Percentiles rank a stretch among this genome's conserved stretches.
phyloP scores from a whole-genome alignment of 1,140 invertebrate species.

The Proales similis region DNA sequence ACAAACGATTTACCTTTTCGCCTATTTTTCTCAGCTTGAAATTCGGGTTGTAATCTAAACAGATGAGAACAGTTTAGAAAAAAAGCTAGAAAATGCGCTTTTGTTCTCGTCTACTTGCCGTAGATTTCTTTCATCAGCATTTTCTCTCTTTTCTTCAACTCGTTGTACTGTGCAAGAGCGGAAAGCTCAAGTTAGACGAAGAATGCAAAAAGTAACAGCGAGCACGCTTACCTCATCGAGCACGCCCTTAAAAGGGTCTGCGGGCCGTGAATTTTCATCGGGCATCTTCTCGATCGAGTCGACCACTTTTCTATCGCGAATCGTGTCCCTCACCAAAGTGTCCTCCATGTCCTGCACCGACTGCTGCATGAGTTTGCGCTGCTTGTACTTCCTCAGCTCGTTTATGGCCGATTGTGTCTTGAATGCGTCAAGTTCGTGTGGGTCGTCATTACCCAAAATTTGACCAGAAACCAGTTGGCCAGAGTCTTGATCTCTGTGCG shows the following conservation, averaged over 20 bases:
- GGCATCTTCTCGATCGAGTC: background rate
- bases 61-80: background rate
- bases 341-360: slow-evolving; percentile 29
- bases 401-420: slow-evolving; percentile 17
- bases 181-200: background rate
- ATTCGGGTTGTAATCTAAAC: slow-evolving; percentile 32
- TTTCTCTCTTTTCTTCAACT: slow-evolving; percentile 36
- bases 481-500: background rate
- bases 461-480: slow-evolving; percentile 1
- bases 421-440: background rate
- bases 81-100: background rate
- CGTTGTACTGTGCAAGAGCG: background rate
- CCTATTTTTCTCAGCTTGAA: slow-evolving; percentile 2
- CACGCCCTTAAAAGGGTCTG: slow-evolving; percentile 15
- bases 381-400: slow-evolving; percentile 25
- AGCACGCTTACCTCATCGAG: slow-evolving; percentile 3
- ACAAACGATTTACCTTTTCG: slow-evolving; percentile 15
- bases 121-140: slow-evolving; percentile 24
- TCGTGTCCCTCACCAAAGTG: slow-evolving; percentile 22
- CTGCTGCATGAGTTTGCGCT: slow-evolving; percentile 22
- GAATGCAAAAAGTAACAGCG: background rate
- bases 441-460: background rate
- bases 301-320: slow-evolving; percentile 25
- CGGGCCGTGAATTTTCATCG: background rate
- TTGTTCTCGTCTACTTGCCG: slow-evolving; percentile 9